phyloP scores from a whole-genome alignment of 1,140 invertebrate genomes.

The Telenomus remus region DNA sequence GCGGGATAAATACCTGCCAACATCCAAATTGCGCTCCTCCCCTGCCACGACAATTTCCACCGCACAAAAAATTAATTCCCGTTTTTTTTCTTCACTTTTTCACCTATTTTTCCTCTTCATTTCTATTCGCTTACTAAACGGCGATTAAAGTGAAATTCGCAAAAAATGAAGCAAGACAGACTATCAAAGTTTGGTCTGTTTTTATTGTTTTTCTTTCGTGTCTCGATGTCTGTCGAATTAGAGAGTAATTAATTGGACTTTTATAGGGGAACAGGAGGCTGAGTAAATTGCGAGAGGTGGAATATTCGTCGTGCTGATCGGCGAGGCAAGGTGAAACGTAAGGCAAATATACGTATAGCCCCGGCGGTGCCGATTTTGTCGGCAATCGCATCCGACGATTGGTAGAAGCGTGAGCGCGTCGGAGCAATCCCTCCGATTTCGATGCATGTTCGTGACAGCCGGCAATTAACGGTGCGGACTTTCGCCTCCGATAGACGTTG shows the following conservation, averaged over 20 bases:
- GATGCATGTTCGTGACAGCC: slow-evolving; percentile 73
- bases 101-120: slow-evolving; percentile 10
- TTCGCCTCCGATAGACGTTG: slow-evolving; percentile 62
- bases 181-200: too few species aligned
- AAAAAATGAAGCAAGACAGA: too few species aligned
- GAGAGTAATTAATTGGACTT: slow-evolving; percentile 34
- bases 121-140: too few species aligned
- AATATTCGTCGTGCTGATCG: slow-evolving; percentile 46
- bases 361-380: slow-evolving; percentile 57
- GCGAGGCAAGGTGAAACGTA: slow-evolving; percentile 43
- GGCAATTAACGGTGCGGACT: slow-evolving; percentile 74
- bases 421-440: slow-evolving; percentile 66
- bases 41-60: slow-evolving; percentile 28
- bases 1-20: slow-evolving; percentile 72
- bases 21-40: slow-evolving; percentile 67
- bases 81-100: slow-evolving; percentile 5
- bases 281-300: slow-evolving; percentile 21
- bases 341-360: slow-evolving; percentile 51
- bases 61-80: slow-evolving; percentile 10
- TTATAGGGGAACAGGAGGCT: slow-evolving; percentile 33
- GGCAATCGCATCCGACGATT: slow-evolving; percentile 59
- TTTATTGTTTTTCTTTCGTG: too few species aligned
- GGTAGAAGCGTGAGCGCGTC: slow-evolving; percentile 59
- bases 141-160: too few species aligned
- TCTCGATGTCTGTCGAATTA: background rate